These are phyloP conservation scores for Pangasius mekongensis DNA, from an alignment of 2,797 vertebrate genomes.

Conservation along the genomic window DNA sequence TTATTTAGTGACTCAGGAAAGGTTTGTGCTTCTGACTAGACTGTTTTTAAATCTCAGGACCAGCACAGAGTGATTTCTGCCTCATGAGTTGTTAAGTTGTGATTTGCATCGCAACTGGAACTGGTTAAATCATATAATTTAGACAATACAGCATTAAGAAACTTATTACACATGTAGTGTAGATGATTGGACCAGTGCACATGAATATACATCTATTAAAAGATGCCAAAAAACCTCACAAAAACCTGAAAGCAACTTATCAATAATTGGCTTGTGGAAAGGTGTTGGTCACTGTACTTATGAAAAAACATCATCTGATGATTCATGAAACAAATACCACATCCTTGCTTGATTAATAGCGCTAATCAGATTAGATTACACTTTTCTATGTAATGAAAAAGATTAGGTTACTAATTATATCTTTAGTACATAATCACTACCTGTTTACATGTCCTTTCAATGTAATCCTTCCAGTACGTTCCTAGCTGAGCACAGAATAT, in stretches of 20 bases:
- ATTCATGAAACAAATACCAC: slow-evolving; percentile 61
- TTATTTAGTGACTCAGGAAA: background rate
- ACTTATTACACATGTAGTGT: background rate
- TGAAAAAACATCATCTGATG: background rate
- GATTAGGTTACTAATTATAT: slow-evolving; percentile 39
- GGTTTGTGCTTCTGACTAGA: background rate
- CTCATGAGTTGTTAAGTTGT: background rate
- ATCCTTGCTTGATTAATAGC: background rate
- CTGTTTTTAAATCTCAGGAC: background rate
- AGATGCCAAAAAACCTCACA: background rate
- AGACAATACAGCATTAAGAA: background rate
- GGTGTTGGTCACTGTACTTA: background rate
- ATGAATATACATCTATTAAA: background rate
- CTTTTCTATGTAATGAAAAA: slow-evolving; percentile 18
- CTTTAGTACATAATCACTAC: slow-evolving; percentile 23
- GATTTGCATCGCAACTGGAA: background rate
- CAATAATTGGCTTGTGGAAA: background rate
- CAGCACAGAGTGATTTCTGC: background rate
- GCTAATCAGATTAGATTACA: slow-evolving; percentile 34
- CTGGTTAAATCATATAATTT: background rate
- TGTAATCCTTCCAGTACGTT: slow-evolving; percentile 59
- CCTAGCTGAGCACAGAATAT: background rate
- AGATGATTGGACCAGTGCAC: background rate
- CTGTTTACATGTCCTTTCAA: slow-evolving; percentile 24
- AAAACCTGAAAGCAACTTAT: background rate